phyloP scores from a whole-genome alignment of 2,113 vertebrate genomes.

The Mobula birostris region DNA sequence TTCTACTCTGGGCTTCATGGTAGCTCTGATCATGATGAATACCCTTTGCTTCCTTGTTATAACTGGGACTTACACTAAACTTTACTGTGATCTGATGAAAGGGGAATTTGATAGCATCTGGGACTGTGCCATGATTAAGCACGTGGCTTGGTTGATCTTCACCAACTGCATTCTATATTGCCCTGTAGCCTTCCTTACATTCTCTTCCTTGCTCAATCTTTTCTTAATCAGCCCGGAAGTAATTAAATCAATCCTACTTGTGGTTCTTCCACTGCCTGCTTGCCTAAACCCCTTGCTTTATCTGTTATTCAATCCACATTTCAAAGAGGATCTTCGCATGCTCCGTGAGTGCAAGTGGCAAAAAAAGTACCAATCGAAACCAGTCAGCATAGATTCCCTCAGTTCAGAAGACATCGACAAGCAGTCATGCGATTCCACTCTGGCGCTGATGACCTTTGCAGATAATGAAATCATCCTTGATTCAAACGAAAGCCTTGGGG shows the following conservation, averaged over 20 bases:
- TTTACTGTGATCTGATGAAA: conserved; percentile 80
- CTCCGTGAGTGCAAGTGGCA: conserved; percentile 52
- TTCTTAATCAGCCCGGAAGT: conserved; percentile 79
- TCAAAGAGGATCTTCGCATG: conserved; percentile 70
- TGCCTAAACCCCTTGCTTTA: conserved; percentile 89
- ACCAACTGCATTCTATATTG: conserved; percentile 86
- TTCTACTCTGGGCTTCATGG: conserved; percentile 60
- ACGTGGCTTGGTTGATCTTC: conserved; percentile 89
- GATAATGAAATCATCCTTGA: conserved; percentile 63
- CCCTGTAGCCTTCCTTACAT: conserved; percentile 85
- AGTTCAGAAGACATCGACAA: conserved; percentile 69
- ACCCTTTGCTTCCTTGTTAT: conserved; percentile 79
- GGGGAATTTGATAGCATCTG: conserved; percentile 74
- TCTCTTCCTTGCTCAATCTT: conserved; percentile 79
- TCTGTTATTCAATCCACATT: conserved; percentile 77
- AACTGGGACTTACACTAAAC: conserved; percentile 77
- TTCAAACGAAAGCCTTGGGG: conserved; percentile 47
- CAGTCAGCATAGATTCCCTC: conserved; percentile 50
- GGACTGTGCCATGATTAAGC: conserved; percentile 87
- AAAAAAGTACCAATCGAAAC: conserved; percentile 2
- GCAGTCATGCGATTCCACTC: conserved; percentile 80
- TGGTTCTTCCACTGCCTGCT: conserved; percentile 80
- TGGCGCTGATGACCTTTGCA: conserved; percentile 68
- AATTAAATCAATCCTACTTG: conserved; percentile 76
- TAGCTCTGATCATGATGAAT: conserved; percentile 73